A percentile compares a stretch with the other conserved stretches of the same genome.
Conservation (phyloP, 2,113 vertebrate species). For the Eretmochelys imbricata region DNA sequence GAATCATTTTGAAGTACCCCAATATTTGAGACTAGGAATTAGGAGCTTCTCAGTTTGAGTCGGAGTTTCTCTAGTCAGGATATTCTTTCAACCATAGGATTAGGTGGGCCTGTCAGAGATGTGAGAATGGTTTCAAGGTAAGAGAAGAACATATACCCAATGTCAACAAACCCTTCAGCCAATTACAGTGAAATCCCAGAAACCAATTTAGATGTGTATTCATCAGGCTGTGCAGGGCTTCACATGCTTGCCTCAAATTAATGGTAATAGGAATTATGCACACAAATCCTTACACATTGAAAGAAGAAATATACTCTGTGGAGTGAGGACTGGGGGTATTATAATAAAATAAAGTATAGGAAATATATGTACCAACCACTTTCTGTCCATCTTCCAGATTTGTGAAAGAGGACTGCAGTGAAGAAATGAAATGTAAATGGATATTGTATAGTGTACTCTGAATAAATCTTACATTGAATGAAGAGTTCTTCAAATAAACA, state of each 20-base stretch:
- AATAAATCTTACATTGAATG: background rate
- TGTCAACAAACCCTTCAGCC: background rate
- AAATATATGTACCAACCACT: background rate
- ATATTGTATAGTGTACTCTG: background rate
- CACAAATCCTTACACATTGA: background rate
- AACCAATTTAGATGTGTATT: background rate
- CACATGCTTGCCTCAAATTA: background rate
- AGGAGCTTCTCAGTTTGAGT: background rate
- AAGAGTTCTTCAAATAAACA: fast-evolving
- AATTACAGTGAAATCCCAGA: background rate
- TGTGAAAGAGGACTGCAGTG: background rate
- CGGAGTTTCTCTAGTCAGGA: background rate
- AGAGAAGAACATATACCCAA: background rate
- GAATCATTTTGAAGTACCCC: background rate
- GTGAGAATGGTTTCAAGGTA: background rate
- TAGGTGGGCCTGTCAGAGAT: background rate
- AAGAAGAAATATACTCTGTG: background rate
- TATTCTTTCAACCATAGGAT: background rate
- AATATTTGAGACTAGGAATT: background rate
- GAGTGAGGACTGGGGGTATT: background rate
- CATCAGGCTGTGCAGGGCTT: background rate
- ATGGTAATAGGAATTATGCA: background rate
- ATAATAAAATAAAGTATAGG: background rate
- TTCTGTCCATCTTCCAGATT: background rate
- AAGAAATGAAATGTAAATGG: background rate